Conservation (phyloP, 2,888 invertebrate species). For the Carcina quercana region DNA sequence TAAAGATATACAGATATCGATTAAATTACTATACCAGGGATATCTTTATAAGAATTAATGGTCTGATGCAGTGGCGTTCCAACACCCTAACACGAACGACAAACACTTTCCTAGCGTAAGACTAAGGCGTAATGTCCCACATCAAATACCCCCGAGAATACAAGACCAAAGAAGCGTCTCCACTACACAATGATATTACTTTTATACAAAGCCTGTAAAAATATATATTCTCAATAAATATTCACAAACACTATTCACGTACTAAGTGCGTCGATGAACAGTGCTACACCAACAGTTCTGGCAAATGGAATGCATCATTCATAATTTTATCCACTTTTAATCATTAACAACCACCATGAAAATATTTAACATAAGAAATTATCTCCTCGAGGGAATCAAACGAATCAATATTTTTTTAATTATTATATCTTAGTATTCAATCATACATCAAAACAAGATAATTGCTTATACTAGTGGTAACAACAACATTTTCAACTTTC, state of each 20-base stretch:
- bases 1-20: constrained; percentile 34
- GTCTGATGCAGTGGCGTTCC: constrained; percentile 31
- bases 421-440: constrained; percentile 24
- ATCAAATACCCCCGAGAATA: no score
- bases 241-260: constrained; percentile 35
- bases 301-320: constrained; percentile 68
- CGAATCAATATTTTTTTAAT: constrained; percentile 37
- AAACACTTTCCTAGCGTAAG: no score
- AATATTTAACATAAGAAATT: constrained; percentile 47
- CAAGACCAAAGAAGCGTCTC: no score
- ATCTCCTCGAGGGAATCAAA: constrained; percentile 43
- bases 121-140: no score
- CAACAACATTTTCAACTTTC: constrained; percentile 59
- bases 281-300: constrained; percentile 55
- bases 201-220: constrained; percentile 50
- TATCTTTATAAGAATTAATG: constrained; percentile 33
- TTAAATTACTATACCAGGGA: constrained; percentile 38
- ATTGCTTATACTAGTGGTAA: constrained; percentile 71
- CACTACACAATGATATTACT: no score
- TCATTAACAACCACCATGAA: constrained; percentile 49
- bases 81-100: no score
- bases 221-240: constrained; percentile 41
- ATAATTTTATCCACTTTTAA: constrained; percentile 49
- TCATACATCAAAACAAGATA: constrained; percentile 43
- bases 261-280: constrained; percentile 63